These are phyloP conservation scores for Merops nubicus DNA, from an alignment of 2,113 vertebrate genomes.

Conservation along the genomic window DNA sequence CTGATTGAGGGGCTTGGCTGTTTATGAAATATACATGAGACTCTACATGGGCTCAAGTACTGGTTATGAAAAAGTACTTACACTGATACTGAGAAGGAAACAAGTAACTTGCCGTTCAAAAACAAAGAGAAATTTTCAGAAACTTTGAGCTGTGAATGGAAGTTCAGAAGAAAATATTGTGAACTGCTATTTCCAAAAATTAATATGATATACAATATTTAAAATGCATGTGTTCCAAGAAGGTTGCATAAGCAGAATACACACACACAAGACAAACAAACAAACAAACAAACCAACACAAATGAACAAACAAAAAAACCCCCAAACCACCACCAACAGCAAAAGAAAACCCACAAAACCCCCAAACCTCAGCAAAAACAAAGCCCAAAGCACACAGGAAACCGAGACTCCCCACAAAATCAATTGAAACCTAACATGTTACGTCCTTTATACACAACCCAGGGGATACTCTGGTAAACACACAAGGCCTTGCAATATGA, in stretches of 20 bases:
- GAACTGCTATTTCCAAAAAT: background rate
- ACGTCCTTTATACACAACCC: background rate
- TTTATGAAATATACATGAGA: background rate
- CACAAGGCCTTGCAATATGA: background rate
- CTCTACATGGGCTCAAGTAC: background rate
- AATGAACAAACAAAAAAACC: no score
- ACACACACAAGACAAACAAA: background rate
- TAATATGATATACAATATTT: background rate
- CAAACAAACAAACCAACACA: rapidly evolving
- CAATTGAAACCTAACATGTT: background rate
- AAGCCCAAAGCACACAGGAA: no score
- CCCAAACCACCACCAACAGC: no score
- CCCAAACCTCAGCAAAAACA: no score
- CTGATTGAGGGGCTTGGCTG: background rate
- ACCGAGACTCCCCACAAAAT: rapidly evolving
- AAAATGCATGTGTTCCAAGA: background rate
- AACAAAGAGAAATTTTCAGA: background rate
- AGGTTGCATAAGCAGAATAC: background rate
- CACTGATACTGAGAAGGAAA: background rate
- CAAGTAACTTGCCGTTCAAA: background rate
- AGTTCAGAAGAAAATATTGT: background rate
- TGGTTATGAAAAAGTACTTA: background rate
- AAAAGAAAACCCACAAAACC: no score
- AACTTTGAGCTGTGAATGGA: background rate
- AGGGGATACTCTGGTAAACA: background rate